phyloP scores from a whole-genome alignment of 2,888 invertebrate genomes.

The Lamellibrachia columna region DNA sequence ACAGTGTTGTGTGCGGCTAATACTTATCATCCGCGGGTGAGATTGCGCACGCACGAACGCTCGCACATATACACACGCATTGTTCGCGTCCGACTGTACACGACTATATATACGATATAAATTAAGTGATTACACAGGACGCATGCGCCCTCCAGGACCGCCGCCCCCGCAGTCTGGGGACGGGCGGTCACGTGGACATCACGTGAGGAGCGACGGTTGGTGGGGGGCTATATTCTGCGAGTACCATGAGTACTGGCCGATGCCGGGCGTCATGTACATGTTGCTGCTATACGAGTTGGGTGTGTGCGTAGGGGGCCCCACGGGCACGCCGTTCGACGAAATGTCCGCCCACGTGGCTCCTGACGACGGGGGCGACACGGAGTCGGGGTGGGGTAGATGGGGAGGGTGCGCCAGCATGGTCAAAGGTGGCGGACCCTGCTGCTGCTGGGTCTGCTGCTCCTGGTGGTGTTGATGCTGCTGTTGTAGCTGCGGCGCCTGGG shows the following conservation, averaged over 20 bases:
- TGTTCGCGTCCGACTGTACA: conserved; percentile 11
- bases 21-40: not conserved
- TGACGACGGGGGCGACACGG: not conserved
- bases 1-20: not conserved
- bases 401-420: not conserved
- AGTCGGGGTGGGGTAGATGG: conserved; percentile 16
- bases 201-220: conserved; percentile 20
- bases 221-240: conserved; percentile 18
- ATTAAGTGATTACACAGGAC: conserved; percentile 11
- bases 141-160: not conserved
- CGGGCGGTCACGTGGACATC: not conserved
- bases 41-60: not conserved
- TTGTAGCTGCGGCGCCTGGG: not conserved
- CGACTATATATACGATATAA: conserved; percentile 7
- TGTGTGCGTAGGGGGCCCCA: not conserved
- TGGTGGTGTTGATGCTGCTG: conserved; percentile 16
- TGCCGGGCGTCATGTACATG: conserved; percentile 21
- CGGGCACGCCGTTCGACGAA: not conserved
- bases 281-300: conserved; percentile 2
- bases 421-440: not conserved
- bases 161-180: not conserved
- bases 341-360: conserved; percentile 7
- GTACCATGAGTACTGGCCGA: conserved; percentile 20
- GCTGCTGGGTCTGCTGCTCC: not conserved
- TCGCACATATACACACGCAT: not conserved